A percentile compares a stretch with the other conserved stretches of the same genome.
Evolutionary conservation across 2,113 vertebrate genomes (phyloP).

Genomic region (Galemys pyrenaicus): DNA sequence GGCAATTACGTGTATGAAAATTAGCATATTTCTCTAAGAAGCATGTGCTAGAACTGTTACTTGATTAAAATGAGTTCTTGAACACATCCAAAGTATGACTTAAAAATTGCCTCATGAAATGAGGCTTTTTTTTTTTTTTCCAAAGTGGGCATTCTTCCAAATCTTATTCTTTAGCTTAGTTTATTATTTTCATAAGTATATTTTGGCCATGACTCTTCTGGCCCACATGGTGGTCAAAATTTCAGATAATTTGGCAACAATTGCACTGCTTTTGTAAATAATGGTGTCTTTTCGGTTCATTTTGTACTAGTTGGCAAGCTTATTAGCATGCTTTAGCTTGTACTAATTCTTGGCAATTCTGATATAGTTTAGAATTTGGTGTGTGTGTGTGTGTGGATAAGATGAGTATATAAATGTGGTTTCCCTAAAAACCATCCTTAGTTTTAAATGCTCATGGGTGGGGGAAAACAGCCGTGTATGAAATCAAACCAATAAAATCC

Average conservation of each 20-base stretch:
- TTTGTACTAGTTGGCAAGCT: conserved; percentile 23
- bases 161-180: background rate
- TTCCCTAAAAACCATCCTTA: conserved; percentile 30
- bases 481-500: background rate
- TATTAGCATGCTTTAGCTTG: background rate
- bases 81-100: background rate
- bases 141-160: background rate
- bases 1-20: conserved; percentile 13
- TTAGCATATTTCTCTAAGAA: conserved; percentile 2
- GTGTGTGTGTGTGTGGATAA: background rate
- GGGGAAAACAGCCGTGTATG: background rate
- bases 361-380: background rate
- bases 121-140: background rate
- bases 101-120: background rate
- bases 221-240: background rate
- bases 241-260: conserved; percentile 34
- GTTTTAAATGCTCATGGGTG: conserved; percentile 1
- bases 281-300: conserved; percentile 23
- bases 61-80: conserved; percentile 34
- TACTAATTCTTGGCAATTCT: conserved; percentile 25
- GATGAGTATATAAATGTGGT: background rate
- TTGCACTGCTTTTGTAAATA: conserved; percentile 56
- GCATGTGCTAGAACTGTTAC: background rate
- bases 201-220: background rate
- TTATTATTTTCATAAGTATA: background rate